A percentile compares a stretch with the other conserved stretches of the same genome.
Evolutionary conservation across 2,888 invertebrate genomes (phyloP).

Genomic region (Microctonus hyperodae): DNA sequence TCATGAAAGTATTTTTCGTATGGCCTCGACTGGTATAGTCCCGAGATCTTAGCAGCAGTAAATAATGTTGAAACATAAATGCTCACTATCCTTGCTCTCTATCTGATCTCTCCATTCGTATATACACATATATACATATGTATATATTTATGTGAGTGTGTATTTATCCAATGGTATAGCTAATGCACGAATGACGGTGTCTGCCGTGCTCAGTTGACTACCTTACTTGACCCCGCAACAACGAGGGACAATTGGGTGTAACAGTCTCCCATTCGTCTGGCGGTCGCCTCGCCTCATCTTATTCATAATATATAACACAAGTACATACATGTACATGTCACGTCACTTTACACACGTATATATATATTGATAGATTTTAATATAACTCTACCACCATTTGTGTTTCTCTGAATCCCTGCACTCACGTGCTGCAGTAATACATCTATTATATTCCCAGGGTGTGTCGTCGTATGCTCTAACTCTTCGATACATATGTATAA

Average conservation of each 20-base stretch:
- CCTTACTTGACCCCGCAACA: constrained; percentile 63
- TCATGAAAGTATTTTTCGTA: constrained; percentile 24
- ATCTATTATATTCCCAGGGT: constrained; percentile 49
- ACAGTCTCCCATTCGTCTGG: constrained; percentile 62
- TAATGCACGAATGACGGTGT: constrained; percentile 50
- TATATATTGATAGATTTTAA: not conserved
- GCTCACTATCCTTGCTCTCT: not conserved
- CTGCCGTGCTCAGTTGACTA: constrained; percentile 53
- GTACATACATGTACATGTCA: constrained; percentile 20
- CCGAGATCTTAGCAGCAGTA: not conserved
- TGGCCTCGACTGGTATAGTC: constrained; percentile 21
- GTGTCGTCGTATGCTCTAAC: constrained; percentile 21
- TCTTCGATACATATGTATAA: not conserved
- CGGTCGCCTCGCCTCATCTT: constrained; percentile 36
- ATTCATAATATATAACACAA: not conserved
- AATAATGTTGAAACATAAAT: not conserved
- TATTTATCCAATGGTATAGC: constrained; percentile 35
- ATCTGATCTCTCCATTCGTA: not conserved
- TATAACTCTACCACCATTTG: constrained; percentile 33
- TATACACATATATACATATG: constrained; percentile 10
- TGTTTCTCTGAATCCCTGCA: constrained; percentile 48
- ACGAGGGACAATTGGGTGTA: constrained; percentile 64
- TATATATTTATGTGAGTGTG: constrained; percentile 32
- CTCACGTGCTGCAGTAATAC: constrained; percentile 46
- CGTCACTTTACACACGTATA: constrained; percentile 6